Conservation (phyloP, 2,888 invertebrate genomes). For the Phrixothrix hirtus region DNA sequence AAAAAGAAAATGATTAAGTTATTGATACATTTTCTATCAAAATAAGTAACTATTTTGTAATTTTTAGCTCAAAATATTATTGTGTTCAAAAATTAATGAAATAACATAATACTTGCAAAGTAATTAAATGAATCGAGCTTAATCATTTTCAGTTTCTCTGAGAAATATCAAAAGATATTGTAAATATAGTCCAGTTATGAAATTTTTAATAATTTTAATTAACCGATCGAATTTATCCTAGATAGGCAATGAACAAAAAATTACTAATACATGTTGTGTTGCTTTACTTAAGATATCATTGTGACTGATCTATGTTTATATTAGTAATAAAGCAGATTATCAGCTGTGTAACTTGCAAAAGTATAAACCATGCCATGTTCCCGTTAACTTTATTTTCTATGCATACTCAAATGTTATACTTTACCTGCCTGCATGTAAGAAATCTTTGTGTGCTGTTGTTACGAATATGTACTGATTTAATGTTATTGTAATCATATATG, state of each 20-base stretch:
- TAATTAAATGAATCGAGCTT: no score
- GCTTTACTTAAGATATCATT: slow-evolving; percentile 56
- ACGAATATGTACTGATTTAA: slow-evolving; percentile 50
- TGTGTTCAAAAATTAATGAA: no score
- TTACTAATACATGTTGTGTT: slow-evolving; percentile 56
- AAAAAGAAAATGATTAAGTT: no score
- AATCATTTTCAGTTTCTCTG: no score
- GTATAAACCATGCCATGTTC: slow-evolving; percentile 35
- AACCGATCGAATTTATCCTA: slow-evolving; percentile 59
- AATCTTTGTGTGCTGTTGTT: slow-evolving; percentile 49
- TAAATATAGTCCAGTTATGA: slow-evolving; percentile 59
- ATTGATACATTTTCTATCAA: no score
- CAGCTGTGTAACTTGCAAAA: slow-evolving; percentile 56
- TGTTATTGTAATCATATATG: slow-evolving; percentile 43
- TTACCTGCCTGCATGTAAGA: slow-evolving; percentile 50
- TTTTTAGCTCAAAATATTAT: no score
- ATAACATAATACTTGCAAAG: no score
- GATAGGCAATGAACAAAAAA: slow-evolving; percentile 49
- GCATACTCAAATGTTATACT: slow-evolving; percentile 37
- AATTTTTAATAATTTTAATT: slow-evolving; percentile 58
- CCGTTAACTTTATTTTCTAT: slow-evolving; percentile 19
- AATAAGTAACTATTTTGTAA: no score
- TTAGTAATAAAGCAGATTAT: slow-evolving; percentile 43
- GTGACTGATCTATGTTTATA: slow-evolving; percentile 55
- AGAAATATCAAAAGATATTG: slow-evolving; percentile 47